Evolutionary conservation across 1,140 invertebrate genomes (phyloP).

Genomic region (Forficula auricularia): DNA sequence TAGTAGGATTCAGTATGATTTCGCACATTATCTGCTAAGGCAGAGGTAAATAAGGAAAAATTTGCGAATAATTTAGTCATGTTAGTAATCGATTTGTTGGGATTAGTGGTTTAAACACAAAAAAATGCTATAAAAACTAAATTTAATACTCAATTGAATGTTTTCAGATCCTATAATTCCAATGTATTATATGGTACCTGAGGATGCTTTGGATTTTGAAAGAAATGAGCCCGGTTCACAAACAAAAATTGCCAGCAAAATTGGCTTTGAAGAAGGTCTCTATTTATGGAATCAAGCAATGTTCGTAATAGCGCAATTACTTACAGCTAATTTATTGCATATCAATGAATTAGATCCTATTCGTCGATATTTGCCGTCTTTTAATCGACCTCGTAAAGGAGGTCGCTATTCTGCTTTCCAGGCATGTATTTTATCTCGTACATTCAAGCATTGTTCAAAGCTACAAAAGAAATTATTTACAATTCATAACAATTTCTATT

Average conservation of each 20-base stretch:
- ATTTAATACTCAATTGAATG: too few species aligned
- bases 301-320: constrained; percentile 80
- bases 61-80: too few species aligned
- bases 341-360: constrained; percentile 94
- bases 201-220: constrained; percentile 60
- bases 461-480: too few species aligned
- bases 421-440: constrained; percentile 33
- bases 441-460: constrained; percentile 5
- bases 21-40: too few species aligned
- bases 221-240: constrained; percentile 50
- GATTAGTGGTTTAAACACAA: too few species aligned
- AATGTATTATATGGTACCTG: constrained; percentile 81
- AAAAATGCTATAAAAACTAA: too few species aligned
- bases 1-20: too few species aligned
- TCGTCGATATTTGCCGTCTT: constrained; percentile 83
- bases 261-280: constrained; percentile 31
- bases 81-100: too few species aligned
- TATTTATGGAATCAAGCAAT: constrained; percentile 85
- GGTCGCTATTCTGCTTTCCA: constrained; percentile 93
- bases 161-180: constrained; percentile 58
- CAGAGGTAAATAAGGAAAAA: too few species aligned
- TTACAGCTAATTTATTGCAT: constrained; percentile 75
- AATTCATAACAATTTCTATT: too few species aligned
- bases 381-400: constrained; percentile 75
- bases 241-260: constrained; percentile 37